These are phyloP conservation scores for Pomacea canaliculata DNA, from an alignment of 2,888 invertebrate genomes.

Conservation along the genomic window DNA sequence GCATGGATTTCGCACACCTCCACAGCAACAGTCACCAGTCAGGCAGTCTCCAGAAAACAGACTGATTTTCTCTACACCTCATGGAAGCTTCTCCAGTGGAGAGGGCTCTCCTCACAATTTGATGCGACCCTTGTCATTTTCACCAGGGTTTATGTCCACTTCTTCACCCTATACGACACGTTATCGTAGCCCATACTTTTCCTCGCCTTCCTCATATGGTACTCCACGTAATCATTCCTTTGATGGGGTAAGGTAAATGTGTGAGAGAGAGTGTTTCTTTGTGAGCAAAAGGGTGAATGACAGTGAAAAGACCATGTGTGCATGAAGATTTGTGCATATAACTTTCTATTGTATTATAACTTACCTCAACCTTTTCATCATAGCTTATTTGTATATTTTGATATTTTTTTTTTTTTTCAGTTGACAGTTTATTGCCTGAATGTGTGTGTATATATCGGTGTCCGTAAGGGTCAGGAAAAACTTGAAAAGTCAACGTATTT, in stretches of 20 bases:
- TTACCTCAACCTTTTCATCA: no score
- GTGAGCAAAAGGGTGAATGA: background rate
- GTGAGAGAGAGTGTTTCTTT: background rate
- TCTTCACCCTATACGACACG: slow-evolving; percentile 2
- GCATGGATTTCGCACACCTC: slow-evolving; percentile 52
- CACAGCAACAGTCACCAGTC: slow-evolving; percentile 22
- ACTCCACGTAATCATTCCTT: slow-evolving; percentile 31
- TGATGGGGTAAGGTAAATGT: slow-evolving; percentile 40
- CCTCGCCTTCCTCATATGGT: slow-evolving; percentile 23
- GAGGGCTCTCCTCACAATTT: slow-evolving; percentile 34
- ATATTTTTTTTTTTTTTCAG: no score
- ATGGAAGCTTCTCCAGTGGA: slow-evolving; percentile 26
- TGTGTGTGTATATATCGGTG: no score
- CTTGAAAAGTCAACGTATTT: no score
- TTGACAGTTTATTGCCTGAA: no score
- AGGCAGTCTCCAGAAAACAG: slow-evolving; percentile 18
- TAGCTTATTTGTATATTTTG: no score
- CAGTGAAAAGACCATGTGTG: no score
- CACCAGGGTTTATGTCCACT: slow-evolving; percentile 14
- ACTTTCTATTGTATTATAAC: no score
- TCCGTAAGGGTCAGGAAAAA: no score
- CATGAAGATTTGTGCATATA: no score
- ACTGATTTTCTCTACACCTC: slow-evolving; percentile 36
- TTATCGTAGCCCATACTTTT: slow-evolving; percentile 14
- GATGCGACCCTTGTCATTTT: slow-evolving; percentile 12